Conservation (phyloP, 2,888 invertebrate genomes). For the Andrena chrysosceles region DNA sequence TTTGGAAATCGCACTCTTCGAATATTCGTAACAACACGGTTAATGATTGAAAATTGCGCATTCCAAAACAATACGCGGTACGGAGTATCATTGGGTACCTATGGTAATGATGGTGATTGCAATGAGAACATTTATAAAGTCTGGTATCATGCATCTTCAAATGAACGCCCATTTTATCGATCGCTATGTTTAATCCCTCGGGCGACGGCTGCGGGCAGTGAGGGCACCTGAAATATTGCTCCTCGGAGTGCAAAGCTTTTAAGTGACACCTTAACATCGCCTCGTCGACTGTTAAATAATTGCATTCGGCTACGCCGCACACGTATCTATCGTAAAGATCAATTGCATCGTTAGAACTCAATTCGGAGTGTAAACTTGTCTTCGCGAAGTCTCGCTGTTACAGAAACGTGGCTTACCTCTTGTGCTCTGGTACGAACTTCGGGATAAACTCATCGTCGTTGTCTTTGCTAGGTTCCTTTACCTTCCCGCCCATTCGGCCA, state of each 20-base stretch:
- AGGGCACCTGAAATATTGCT: constrained; percentile 88
- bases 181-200: constrained; percentile 84
- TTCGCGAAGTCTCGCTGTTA: neutral
- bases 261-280: constrained; percentile 90
- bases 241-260: constrained; percentile 89
- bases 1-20: neutral
- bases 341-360: constrained; percentile 59
- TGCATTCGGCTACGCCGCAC: constrained; percentile 90
- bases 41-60: neutral
- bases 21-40: neutral
- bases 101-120: constrained; percentile 89
- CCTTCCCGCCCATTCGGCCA: constrained; percentile 83
- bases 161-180: constrained; percentile 90
- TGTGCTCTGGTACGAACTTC: constrained; percentile 82
- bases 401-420: constrained; percentile 73
- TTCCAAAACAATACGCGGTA: neutral
- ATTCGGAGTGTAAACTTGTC: neutral
- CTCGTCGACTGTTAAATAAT: constrained; percentile 90
- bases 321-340: constrained; percentile 86
- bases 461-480: constrained; percentile 69
- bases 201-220: constrained; percentile 89
- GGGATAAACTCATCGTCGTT: constrained; percentile 76
- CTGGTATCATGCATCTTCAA: constrained; percentile 91
- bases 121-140: constrained; percentile 90
- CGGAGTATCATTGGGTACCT: constrained; percentile 75